These are phyloP conservation scores for Scolanthus callimorphus DNA, from an alignment of 92 coral and sea anemone species.

Conservation along the genomic window DNA sequence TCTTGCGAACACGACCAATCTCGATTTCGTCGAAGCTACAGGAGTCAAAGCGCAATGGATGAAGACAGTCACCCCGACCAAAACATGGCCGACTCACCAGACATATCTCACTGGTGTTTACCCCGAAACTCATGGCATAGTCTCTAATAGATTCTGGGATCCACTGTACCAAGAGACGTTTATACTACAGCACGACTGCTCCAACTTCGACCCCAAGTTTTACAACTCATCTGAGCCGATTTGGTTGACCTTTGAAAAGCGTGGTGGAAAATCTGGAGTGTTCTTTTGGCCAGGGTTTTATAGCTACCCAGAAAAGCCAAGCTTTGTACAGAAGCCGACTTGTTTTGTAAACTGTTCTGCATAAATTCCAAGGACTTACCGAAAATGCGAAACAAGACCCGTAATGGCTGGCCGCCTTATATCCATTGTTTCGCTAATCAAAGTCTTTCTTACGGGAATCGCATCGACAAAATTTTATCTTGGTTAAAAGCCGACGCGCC, in stretches of 20 bases:
- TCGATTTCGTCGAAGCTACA: constrained; percentile 44
- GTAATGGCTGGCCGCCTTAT: constrained; percentile 62
- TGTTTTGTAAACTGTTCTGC: constrained; percentile 53
- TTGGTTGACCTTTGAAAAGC: constrained; percentile 82
- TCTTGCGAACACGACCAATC: constrained; percentile 53
- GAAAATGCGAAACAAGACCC: constrained; percentile 34
- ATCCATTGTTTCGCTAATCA: constrained; percentile 60
- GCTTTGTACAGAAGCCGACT: constrained; percentile 46
- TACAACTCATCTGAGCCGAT: constrained; percentile 80
- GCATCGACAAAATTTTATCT: constrained; percentile 60
- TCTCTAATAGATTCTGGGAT: constrained; percentile 80
- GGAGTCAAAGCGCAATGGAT: constrained; percentile 75
- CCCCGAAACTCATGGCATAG: constrained; percentile 86
- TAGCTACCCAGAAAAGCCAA: constrained; percentile 68
- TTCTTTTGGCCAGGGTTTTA: constrained; percentile 89
- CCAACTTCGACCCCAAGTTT: constrained; percentile 83
- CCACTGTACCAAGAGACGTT: constrained; percentile 71
- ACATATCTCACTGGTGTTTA: constrained; percentile 80
- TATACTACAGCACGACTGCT: constrained; percentile 65
- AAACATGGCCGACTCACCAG: constrained; percentile 92
- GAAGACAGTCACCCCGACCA: constrained; percentile 66
- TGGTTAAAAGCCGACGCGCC: constrained; percentile 69
- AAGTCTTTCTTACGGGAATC: constrained; percentile 39
- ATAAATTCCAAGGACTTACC: constrained; percentile 36
- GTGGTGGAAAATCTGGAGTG: constrained; percentile 77